Percentiles rank a stretch among this genome's conserved stretches.
These are phyloP conservation scores for Aphidoletes aphidimyza DNA, from an alignment of 2,888 invertebrate species.

Conservation along the genomic window DNA sequence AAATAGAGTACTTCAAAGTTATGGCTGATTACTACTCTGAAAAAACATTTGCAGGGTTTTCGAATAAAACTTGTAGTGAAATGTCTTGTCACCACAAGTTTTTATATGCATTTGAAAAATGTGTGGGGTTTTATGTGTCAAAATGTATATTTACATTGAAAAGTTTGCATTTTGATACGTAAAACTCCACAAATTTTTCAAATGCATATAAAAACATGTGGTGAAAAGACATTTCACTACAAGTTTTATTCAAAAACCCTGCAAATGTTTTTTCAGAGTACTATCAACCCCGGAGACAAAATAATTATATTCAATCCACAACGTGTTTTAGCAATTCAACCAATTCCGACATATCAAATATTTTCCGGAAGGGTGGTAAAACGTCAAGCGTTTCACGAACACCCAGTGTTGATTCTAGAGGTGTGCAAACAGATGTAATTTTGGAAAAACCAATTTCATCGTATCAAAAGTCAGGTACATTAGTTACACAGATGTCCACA, in stretches of 20 bases:
- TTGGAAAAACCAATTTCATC: conserved; percentile 59
- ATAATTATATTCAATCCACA: background rate
- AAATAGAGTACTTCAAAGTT: too few relatives aligned
- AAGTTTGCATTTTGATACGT: background rate
- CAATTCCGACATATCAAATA: conserved; percentile 65
- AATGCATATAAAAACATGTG: too few relatives aligned
- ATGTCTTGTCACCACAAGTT: background rate
- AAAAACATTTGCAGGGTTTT: too few relatives aligned
- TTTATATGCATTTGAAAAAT: too few relatives aligned
- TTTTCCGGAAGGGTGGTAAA: conserved; percentile 60
- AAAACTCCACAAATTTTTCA: too few relatives aligned
- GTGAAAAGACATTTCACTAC: too few relatives aligned
- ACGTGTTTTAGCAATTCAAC: conserved; percentile 60
- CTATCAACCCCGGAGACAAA: too few relatives aligned
- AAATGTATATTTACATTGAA: background rate
- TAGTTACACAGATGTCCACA: conserved; percentile 62
- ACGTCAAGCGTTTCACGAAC: conserved; percentile 9
- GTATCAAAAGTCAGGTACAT: conserved; percentile 62
- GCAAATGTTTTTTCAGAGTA: too few relatives aligned
- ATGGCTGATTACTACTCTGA: too few relatives aligned
- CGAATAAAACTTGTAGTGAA: background rate
- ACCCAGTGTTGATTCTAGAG: conserved; percentile 62
- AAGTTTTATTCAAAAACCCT: too few relatives aligned
- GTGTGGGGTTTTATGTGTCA: background rate
- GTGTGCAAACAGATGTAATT: conserved; percentile 61